Evolutionary conservation across 2,888 invertebrate genomes (phyloP).

Genomic region (Digitonthophagus gazella): DNA sequence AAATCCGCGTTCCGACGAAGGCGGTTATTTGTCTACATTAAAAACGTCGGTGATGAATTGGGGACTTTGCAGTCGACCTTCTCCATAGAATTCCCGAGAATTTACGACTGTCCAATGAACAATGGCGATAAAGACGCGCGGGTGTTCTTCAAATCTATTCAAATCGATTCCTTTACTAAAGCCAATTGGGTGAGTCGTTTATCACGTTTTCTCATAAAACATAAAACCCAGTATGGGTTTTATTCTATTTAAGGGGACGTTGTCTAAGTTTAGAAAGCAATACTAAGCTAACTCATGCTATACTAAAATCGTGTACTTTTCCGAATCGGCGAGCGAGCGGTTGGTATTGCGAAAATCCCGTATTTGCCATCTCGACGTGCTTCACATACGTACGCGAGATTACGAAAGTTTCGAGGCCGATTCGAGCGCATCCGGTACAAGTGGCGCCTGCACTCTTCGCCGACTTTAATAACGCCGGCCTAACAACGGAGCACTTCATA

Average conservation of each 20-base stretch:
- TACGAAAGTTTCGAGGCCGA: neutral
- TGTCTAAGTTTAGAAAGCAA: neutral
- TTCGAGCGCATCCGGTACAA: neutral
- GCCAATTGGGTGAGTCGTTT: neutral
- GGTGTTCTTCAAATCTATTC: neutral
- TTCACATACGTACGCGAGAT: neutral
- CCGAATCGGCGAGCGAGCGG: neutral
- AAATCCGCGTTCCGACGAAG: slow-evolving; percentile 9
- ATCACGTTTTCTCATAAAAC: too few relatives aligned
- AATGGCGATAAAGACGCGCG: neutral
- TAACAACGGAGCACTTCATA: neutral
- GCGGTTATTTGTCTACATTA: slow-evolving; percentile 16
- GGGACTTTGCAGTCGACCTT: neutral
- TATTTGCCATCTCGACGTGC: neutral
- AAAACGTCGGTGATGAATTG: slow-evolving; percentile 16
- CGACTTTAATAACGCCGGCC: neutral
- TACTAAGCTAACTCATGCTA: neutral
- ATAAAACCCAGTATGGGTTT: too few relatives aligned
- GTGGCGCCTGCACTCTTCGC: neutral
- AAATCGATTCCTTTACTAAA: neutral
- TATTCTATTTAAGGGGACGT: too few relatives aligned
- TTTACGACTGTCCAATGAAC: neutral
- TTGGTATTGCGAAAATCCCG: neutral
- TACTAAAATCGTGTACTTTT: neutral
- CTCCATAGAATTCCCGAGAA: neutral